Base-by-base conservation (phyloP, 2,797 vertebrate genomes). In the Sciurus carolinensis region DNA sequence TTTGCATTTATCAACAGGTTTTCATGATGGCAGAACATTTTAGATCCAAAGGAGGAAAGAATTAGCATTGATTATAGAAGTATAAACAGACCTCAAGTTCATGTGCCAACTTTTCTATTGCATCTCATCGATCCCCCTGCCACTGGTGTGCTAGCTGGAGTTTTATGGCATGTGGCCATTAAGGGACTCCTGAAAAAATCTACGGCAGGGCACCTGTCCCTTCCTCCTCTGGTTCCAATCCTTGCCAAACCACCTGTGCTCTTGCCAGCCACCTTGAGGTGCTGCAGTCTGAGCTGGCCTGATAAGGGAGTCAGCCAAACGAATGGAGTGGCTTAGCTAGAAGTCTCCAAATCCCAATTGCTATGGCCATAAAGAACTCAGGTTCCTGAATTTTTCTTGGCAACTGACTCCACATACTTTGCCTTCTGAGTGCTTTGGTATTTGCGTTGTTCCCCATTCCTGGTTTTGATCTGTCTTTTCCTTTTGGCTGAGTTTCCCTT, bases 351-450 rank as follows among this genome's bases (percentile, higher is more conserved):
- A 82, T 92, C 44, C 76, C 76, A 93, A 64, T 86, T 42, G 36
- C 84, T 39, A 50, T 73, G 71, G 85, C 79, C 79, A 59, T 92
- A 95, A 88, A 86, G 81, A 96, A 66, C 15, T 82, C 39, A 59
- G 77, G 59, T 91, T 94, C 50, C 39, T 95, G 36, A 95, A 86
- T 80, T 83, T 97, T 92, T 76, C 87, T 89, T 97, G 94, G 75
- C 75, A 97, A 80, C 14, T 42, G 18, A 75, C 76, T 90, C 72
- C 59, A 87, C 88, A 44, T 75, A 14, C 84, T 91, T 95, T 80
- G 87, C 75, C 80, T 81, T 95, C 76, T 84, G 77, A 59, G 42
- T 1, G 0, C 76, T 95, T 96, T 95, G 86, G 42, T 87, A 86
- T 94, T 81, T 89, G 44, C 80, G 33, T 87, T 90, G 2, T 76